Percentiles rank a stretch among this genome's conserved stretches.
Evolutionary conservation across 2,113 vertebrate species (phyloP).

Genomic region (Lucifuga dentata): DNA sequence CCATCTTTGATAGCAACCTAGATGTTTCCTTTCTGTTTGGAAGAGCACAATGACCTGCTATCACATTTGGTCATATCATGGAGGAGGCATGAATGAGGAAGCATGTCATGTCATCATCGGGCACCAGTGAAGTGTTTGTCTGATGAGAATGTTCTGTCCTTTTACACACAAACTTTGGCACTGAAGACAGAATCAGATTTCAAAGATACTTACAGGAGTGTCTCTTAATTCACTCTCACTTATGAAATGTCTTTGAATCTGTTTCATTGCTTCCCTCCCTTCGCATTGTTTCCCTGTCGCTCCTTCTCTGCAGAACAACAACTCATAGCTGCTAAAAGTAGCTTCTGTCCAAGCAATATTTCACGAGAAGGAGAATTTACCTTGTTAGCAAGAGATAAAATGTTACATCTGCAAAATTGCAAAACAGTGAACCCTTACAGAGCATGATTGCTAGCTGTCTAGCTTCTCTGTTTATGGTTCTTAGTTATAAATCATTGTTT

Average conservation of each 20-base stretch:
- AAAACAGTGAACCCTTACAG: slow-evolving; percentile 38
- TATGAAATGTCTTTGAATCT: neutral
- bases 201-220: neutral
- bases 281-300: slow-evolving; percentile 6
- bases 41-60: slow-evolving; percentile 39
- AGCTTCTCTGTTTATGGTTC: slow-evolving; percentile 67
- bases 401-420: slow-evolving; percentile 30
- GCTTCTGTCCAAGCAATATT: neutral
- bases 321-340: neutral
- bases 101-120: neutral
- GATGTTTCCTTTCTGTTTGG: slow-evolving; percentile 37
- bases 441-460: slow-evolving; percentile 56
- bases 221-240: neutral
- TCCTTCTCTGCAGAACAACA: slow-evolving; percentile 2
- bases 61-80: neutral
- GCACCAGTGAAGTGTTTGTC: slow-evolving; percentile 1
- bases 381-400: slow-evolving; percentile 32
- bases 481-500: slow-evolving; percentile 74
- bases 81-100: slow-evolving; percentile 9
- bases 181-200: neutral
- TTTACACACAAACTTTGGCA: slow-evolving; percentile 1
- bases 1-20: slow-evolving; percentile 48
- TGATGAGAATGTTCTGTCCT: slow-evolving; percentile 9
- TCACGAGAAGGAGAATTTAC: too few relatives aligned
- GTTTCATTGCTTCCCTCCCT: neutral